Evolutionary conservation across 2,888 invertebrate genomes (phyloP).

Genomic region (Dichetophora obliterata): DNA sequence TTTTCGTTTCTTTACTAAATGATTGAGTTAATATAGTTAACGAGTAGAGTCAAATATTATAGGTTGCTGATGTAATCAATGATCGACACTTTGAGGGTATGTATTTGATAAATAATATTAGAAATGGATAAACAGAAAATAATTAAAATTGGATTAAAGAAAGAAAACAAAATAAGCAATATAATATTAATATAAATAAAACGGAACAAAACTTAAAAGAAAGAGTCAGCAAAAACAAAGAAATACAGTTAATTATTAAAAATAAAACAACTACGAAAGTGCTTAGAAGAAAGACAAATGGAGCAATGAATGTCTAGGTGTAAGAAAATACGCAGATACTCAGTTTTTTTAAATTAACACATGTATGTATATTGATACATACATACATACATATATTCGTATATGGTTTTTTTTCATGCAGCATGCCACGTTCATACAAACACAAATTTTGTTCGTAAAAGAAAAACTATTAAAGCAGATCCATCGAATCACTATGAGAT

Average conservation of each 20-base stretch:
- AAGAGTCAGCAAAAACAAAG: conserved; percentile 12
- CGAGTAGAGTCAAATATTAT: conserved; percentile 1
- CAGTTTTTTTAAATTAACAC: not conserved
- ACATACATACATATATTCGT: conserved; percentile 36
- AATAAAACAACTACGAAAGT: conserved; percentile 3
- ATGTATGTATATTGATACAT: not conserved
- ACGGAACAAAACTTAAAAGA: conserved; percentile 15
- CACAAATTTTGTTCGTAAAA: conserved; percentile 48
- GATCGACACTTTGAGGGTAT: conserved; percentile 20
- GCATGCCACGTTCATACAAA: conserved; percentile 58
- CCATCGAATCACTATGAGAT: conserved; percentile 24
- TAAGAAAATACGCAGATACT: not conserved
- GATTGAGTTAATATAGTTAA: not conserved
- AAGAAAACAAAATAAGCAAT: conserved; percentile 30
- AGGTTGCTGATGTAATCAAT: not conserved
- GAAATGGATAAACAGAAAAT: conserved; percentile 16
- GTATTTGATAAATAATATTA: conserved; percentile 19
- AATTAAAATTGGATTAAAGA: conserved; percentile 17
- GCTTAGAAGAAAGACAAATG: not conserved
- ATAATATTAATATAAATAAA: conserved; percentile 17
- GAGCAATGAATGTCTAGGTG: not conserved
- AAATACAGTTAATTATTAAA: conserved; percentile 32
- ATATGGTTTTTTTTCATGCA: no score
- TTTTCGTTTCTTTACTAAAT: not conserved
- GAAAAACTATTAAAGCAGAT: conserved; percentile 41